Evolutionary conservation across 2,888 invertebrate genomes (phyloP).

Genomic region (Cryptus viduatorius): DNA sequence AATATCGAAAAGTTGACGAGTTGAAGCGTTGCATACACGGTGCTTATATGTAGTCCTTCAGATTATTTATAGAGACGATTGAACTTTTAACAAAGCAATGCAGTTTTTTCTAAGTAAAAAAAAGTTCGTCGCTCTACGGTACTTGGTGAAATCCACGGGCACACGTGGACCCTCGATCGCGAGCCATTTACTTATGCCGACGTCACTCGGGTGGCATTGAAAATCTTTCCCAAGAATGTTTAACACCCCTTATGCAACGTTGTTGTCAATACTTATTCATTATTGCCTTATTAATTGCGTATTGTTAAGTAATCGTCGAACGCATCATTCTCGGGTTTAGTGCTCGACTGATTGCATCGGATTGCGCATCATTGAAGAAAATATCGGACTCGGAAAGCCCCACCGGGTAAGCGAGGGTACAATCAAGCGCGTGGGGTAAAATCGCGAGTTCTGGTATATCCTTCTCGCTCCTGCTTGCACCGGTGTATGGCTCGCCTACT

Average conservation of each 20-base stretch:
- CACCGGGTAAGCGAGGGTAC: constrained; percentile 32
- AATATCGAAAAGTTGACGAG: neutral
- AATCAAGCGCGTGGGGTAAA: constrained; percentile 45
- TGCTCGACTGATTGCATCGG: neutral
- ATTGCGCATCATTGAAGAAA: constrained; percentile 8
- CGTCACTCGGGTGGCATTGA: constrained; percentile 18
- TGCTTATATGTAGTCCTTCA: too few relatives aligned
- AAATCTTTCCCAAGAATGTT: constrained; percentile 3
- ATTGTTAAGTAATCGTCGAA: constrained; percentile 1
- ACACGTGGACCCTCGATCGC: neutral
- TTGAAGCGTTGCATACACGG: neutral
- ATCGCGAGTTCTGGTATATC: constrained; percentile 29
- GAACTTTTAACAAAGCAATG: neutral
- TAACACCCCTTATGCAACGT: constrained; percentile 26
- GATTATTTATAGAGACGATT: too few relatives aligned
- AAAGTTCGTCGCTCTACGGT: neutral
- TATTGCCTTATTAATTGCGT: neutral
- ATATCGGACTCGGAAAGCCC: neutral
- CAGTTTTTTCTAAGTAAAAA: neutral
- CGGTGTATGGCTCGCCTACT: constrained; percentile 3
- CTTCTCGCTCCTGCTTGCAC: neutral
- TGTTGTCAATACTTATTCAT: neutral
- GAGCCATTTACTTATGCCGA: neutral
- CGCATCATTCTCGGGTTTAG: neutral
- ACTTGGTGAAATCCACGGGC: neutral